Base-by-base conservation (phyloP, 2,113 vertebrate species). In the Shinisaurus crocodilurus region DNA sequence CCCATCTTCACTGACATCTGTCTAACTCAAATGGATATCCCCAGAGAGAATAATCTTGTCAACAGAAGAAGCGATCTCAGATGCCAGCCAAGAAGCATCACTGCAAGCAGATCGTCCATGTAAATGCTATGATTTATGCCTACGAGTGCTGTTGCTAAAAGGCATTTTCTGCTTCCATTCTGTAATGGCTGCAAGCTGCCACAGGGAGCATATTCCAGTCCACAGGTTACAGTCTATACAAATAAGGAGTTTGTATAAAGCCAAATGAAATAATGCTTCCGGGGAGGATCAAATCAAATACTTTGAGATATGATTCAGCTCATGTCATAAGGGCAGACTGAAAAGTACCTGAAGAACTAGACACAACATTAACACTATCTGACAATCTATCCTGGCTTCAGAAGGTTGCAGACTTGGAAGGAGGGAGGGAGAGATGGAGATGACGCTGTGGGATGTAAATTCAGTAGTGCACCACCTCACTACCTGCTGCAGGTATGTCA, bases 1-100 rank as follows among this genome's bases (percentile, higher is more conserved):
- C 40, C 91, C 91, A 54, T 94, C 89, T 88, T 92, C 80, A 89
- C 60, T 94, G 89, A 93, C 34, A 32, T 94, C 67, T 88, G 6
- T 87, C 82, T 95, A 93, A 95, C 65, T 37, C 25, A 34, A 90
- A 83, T 84, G 87, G 95, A 95, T 90, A 95, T 77, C n/a, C 87
- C 90, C 88, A 69, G 85, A 96, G 94, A 95, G 94, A 91, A 95
- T 90, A 93, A 89, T 93, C 27, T 70, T 90, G 67, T 94, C 91
- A 94, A 86, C 89, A 93, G 23, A 9, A 60, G 65, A 92, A 89
- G 8, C 34, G 40, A 65, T 87, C 93, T 92, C 90, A 74, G 81
- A 91, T 90, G 74, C 88, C 74, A 74, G 88, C 92, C 6, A 0
- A 65, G 69, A 67, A 94, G 89, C 82, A 9, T 93, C 54, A 27